Evolutionary conservation across 2,888 invertebrate genomes (phyloP).

Genomic region (Drosophila paucipuncta): DNA sequence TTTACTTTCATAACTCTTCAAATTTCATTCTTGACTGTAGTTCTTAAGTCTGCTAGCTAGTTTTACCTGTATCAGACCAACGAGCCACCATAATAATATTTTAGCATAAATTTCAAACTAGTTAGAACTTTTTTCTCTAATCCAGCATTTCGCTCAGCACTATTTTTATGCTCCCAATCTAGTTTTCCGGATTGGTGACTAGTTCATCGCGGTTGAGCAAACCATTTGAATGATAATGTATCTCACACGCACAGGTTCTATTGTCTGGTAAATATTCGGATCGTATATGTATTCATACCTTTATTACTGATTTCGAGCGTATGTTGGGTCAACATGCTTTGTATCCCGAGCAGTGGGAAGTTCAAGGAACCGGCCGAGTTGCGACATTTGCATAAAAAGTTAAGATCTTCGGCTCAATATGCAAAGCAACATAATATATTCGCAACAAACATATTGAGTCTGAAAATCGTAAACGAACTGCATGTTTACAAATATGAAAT

Average conservation of each 20-base stretch:
- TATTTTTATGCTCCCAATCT: conserved; percentile 41
- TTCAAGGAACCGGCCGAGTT: conserved; percentile 68
- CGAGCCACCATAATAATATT: conserved; percentile 19
- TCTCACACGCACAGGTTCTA: conserved; percentile 22
- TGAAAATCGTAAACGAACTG: not conserved
- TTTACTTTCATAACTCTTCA: conserved; percentile 42
- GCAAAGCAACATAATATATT: conserved; percentile 6
- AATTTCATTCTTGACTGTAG: conserved; percentile 19
- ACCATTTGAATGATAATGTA: conserved; percentile 72
- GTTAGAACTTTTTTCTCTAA: conserved; percentile 47
- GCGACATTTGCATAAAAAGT: conserved; percentile 13
- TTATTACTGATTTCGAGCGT: conserved; percentile 7
- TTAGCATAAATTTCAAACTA: conserved; percentile 62
- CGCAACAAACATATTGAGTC: conserved; percentile 13
- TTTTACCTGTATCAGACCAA: conserved; percentile 24
- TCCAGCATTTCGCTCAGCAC: conserved; percentile 41
- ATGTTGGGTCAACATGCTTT: conserved; percentile 15
- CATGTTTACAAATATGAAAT: not conserved
- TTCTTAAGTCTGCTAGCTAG: conserved; percentile 10
- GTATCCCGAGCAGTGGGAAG: conserved; percentile 51
- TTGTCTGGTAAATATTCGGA: not conserved
- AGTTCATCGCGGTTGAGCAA: conserved; percentile 9
- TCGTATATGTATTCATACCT: conserved; percentile 19
- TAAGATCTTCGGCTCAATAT: conserved; percentile 5
- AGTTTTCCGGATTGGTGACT: conserved; percentile 59